Percentiles rank a stretch among this genome's conserved stretches.
These are phyloP conservation scores for Mola mola DNA, from an alignment of 2,113 vertebrate genomes.

Conservation along the genomic window DNA sequence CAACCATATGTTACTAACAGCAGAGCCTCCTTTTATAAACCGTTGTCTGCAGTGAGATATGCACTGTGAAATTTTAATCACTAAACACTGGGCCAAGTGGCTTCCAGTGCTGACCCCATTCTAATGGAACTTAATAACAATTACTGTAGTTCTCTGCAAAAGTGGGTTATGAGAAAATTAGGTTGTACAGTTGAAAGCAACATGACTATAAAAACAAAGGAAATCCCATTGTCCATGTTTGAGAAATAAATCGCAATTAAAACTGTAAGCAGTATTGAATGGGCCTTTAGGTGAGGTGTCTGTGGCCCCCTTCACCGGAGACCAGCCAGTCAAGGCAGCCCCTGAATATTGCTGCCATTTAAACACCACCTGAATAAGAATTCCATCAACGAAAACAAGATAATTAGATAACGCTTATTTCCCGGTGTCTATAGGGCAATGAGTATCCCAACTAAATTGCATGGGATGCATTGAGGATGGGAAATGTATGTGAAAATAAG, in stretches of 20 bases:
- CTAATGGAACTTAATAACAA: conserved; percentile 77
- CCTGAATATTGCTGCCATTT: too few species aligned
- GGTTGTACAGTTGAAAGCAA: conserved; percentile 43
- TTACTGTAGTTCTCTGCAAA: conserved; percentile 62
- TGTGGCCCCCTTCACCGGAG: too few species aligned
- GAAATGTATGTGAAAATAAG: too few species aligned
- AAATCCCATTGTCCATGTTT: conserved; percentile 24
- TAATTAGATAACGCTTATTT: too few species aligned
- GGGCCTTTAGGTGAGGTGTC: too few species aligned
- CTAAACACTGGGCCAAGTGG: conserved; percentile 65
- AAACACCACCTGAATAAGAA: too few species aligned
- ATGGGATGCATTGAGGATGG: too few species aligned
- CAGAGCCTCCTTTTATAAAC: conserved; percentile 46
- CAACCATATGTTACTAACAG: conserved; percentile 27
- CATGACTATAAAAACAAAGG: conserved; percentile 62
- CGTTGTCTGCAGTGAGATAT: conserved; percentile 78
- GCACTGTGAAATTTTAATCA: conserved; percentile 78
- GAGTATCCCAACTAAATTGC: too few species aligned
- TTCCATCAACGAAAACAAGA: too few species aligned
- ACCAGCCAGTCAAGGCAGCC: too few species aligned
- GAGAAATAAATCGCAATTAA: neutral
- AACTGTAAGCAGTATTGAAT: neutral
- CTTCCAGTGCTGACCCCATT: conserved; percentile 75
- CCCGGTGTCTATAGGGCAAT: too few species aligned
- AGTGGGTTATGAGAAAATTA: conserved; percentile 74